phyloP scores from a whole-genome alignment of 2,113 vertebrate genomes.

The Acinonyx jubatus region DNA sequence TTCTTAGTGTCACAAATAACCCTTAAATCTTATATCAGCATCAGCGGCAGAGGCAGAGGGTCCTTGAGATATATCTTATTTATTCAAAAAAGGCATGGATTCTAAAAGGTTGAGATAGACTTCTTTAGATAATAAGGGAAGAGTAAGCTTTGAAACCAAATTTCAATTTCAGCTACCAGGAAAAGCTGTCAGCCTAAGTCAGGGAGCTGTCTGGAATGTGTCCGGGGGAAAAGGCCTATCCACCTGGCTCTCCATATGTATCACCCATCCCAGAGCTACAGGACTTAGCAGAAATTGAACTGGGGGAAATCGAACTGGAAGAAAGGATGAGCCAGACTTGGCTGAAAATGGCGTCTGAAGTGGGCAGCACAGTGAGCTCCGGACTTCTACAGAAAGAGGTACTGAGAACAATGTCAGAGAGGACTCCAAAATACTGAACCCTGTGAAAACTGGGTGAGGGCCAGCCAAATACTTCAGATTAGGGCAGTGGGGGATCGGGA shows the following conservation, averaged over 20 bases:
- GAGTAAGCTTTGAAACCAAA: not conserved
- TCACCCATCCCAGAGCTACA: not conserved
- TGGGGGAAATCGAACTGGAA: not conserved
- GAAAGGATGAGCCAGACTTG: not conserved
- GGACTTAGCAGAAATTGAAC: not conserved
- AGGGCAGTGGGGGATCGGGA: not conserved
- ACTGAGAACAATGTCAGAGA: not conserved
- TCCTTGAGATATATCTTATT: not conserved
- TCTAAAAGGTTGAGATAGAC: not conserved
- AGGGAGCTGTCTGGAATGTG: not conserved
- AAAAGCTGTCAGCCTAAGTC: not conserved
- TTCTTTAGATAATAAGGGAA: not conserved
- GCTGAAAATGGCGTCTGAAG: not conserved
- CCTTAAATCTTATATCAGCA: not conserved
- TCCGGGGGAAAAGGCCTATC: not conserved
- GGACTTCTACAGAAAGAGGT: not conserved
- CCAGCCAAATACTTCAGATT: not conserved
- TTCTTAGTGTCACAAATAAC: not conserved
- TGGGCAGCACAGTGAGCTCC: not conserved
- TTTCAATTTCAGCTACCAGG: not conserved
- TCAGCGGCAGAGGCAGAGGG: not conserved
- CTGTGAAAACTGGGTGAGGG: not conserved
- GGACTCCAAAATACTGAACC: not conserved
- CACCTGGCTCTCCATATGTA: constrained; percentile 18
- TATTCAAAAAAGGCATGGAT: not conserved